Conservation (phyloP, 1,140 invertebrate species). For the Diabrotica virgifera region DNA sequence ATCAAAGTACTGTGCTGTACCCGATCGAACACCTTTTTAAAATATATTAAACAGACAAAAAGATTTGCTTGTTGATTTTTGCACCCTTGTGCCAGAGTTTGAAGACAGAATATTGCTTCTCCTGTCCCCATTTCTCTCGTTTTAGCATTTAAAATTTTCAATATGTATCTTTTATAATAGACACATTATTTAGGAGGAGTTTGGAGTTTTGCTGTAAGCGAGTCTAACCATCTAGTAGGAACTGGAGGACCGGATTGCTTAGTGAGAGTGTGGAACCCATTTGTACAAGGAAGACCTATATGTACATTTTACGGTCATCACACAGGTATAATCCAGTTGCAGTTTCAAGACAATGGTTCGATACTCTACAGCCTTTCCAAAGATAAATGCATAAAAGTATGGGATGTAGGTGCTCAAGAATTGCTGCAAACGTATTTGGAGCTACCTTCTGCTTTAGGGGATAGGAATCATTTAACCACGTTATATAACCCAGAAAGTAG, state of each 20-base stretch:
- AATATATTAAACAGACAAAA: too few species aligned
- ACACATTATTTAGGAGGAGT: slow-evolving; percentile 43
- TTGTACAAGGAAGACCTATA: slow-evolving; percentile 62
- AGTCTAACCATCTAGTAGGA: slow-evolving; percentile 57
- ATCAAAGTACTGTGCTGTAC: too few species aligned
- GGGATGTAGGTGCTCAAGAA: slow-evolving; percentile 59
- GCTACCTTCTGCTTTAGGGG: slow-evolving; percentile 57
- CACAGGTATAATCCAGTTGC: slow-evolving; percentile 62
- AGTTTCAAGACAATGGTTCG: slow-evolving; percentile 55
- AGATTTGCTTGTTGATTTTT: too few species aligned
- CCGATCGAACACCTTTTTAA: too few species aligned
- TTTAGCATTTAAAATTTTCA: too few species aligned
- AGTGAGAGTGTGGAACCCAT: slow-evolving; percentile 73
- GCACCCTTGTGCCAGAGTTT: too few species aligned
- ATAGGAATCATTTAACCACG: slow-evolving; percentile 55
- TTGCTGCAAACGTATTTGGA: slow-evolving; percentile 65
- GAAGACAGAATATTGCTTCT: too few species aligned
- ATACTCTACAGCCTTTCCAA: slow-evolving; percentile 60
- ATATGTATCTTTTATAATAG: too few species aligned
- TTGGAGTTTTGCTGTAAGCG: slow-evolving; percentile 57
- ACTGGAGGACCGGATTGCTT: slow-evolving; percentile 72
- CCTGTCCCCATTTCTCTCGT: too few species aligned
- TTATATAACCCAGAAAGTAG: slow-evolving; percentile 63
- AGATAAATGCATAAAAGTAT: slow-evolving; percentile 68
- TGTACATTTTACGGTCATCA: slow-evolving; percentile 66